Base-by-base conservation (phyloP, 1,140 invertebrate genomes). In the Macrobrachium rosenbergii region DNA sequence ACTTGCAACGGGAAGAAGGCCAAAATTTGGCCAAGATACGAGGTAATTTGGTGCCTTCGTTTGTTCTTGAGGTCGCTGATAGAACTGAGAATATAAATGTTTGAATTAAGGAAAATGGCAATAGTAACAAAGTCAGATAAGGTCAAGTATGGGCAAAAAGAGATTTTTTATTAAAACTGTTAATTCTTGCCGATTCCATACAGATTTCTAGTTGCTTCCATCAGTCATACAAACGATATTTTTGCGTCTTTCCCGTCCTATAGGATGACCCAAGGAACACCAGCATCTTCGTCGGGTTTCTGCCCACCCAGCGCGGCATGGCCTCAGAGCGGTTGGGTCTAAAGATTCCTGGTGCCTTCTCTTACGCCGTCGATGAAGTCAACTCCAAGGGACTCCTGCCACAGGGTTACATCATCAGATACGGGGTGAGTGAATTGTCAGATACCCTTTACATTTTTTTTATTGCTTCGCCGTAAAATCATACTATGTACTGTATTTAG, bases 241-340 rank as follows among this genome's bases (percentile, higher is more conserved):
- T 37, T 75, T 17, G 58, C 21, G 45, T 12, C 75, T 77, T 21
- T 77, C 37, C 17, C 37, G 5, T 12, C 75, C 43, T 17, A 10
- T 43, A 77, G 75, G 11, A 11, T 58, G 45, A 82, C 17, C 16
- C 23, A 2, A 59, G 45, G 0, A 19, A 59, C 17, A 81, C 73
- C 21, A 81, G 67, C 37, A n/a, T 87, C 14, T 45, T 87, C 23
- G 69, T 87, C 17, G 84, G 84, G 0, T 87, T 87, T 59, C 84
- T 87, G 19, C 78, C 58, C n/a, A 81, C 84, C 6, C 52, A 69
- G 19, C 10, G 17, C 19, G 84, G 84, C 21, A 19, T 17, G 5
- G 12, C 52, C 17, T 62, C 14, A 60, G 84, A 87, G 59, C 45
- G 84, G 17, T 69, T 87, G 11, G 84, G 84, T 8, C 67, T 87